A percentile compares a stretch with the other conserved stretches of the same genome.
Conservation (phyloP, 1,140 invertebrate species). For the Halictus rubicundus region DNA sequence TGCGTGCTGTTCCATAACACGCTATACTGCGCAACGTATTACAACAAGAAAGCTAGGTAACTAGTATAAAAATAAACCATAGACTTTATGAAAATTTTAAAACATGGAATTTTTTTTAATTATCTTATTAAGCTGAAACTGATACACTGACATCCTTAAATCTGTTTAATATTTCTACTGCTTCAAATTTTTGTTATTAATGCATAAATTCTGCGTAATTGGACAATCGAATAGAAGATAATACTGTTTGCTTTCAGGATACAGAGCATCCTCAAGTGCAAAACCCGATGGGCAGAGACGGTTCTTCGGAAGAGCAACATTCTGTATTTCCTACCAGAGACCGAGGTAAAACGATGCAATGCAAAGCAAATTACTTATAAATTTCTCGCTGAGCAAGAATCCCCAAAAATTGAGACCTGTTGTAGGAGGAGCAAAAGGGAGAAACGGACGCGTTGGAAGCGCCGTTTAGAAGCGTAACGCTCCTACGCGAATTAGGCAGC, state of each 20-base stretch:
- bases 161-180: too few relatives aligned
- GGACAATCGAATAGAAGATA: too few relatives aligned
- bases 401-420: not conserved
- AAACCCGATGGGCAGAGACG: constrained; percentile 58
- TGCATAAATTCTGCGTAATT: too few relatives aligned
- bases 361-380: constrained; percentile 3
- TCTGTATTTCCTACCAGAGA: constrained; percentile 80
- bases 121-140: too few relatives aligned
- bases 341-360: constrained; percentile 74
- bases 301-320: constrained; percentile 69
- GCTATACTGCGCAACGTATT: constrained; percentile 24
- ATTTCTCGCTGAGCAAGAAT: not conserved
- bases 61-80: too few relatives aligned
- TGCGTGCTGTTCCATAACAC: constrained; percentile 11
- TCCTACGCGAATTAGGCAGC: constrained; percentile 84
- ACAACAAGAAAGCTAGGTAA: constrained; percentile 8
- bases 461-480: constrained; percentile 79
- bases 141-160: too few relatives aligned
- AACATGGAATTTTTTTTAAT: too few relatives aligned
- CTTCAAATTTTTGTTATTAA: too few relatives aligned
- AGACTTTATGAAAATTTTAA: too few relatives aligned
- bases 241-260: not conserved
- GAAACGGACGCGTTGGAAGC: constrained; percentile 81
- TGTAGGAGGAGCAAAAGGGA: constrained; percentile 67
- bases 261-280: constrained; percentile 33